phyloP scores from a whole-genome alignment of 2,113 vertebrate genomes.

The Euleptes europaea region DNA sequence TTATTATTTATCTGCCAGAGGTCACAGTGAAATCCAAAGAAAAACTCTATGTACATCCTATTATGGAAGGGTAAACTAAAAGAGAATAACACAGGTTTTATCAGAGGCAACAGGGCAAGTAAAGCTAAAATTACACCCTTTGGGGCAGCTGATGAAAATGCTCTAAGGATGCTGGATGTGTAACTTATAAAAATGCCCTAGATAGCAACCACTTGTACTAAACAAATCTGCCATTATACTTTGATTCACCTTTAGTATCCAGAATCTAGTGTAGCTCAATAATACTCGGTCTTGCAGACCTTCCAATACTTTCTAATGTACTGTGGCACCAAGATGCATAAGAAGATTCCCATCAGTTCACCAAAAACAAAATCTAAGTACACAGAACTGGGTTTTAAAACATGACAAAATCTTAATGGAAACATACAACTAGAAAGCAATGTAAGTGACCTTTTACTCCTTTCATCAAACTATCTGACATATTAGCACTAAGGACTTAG shows the following conservation, averaged over 20 bases:
- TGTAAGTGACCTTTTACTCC: neutral
- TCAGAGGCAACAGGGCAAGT: too few relatives aligned
- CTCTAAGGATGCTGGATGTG: neutral
- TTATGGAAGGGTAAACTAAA: too few relatives aligned
- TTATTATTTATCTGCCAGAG: too few relatives aligned
- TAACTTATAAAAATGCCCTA: neutral
- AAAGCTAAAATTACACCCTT: neutral
- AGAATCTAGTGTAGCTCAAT: neutral
- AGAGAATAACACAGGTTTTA: too few relatives aligned
- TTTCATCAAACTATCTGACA: neutral
- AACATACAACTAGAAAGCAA: neutral
- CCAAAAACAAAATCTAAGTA: neutral
- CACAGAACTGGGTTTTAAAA: neutral
- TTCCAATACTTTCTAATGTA: rapidly evolving
- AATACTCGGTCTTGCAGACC: neutral
- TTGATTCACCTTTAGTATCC: neutral
- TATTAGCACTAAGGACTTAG: neutral
- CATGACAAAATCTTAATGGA: neutral
- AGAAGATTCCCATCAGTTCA: neutral
- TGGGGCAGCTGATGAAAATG: neutral
- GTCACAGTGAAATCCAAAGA: too few relatives aligned
- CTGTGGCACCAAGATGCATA: rapidly evolving
- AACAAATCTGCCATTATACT: neutral
- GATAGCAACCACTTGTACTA: neutral
- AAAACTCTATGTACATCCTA: too few relatives aligned